Percentiles rank a stretch among this genome's conserved stretches.
Conservation (phyloP, 2,888 invertebrate genomes). For the Beris morrisii region DNA sequence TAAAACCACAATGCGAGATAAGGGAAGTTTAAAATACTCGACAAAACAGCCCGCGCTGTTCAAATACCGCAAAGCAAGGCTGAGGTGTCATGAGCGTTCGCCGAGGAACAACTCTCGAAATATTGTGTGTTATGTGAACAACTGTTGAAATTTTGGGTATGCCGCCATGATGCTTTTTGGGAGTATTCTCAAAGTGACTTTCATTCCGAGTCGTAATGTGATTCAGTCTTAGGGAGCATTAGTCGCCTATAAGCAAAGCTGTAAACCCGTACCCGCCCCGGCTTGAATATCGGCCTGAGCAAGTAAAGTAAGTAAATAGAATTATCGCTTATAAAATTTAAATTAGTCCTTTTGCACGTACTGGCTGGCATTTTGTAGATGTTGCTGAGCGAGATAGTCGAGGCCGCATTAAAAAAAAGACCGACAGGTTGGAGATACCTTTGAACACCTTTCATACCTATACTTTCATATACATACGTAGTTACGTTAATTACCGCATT, state of each 20-base stretch:
- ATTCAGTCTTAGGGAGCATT: too few species aligned
- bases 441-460: not conserved
- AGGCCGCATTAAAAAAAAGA: constrained; percentile 15
- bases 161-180: too few species aligned
- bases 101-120: not conserved
- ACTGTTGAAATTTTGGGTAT: too few species aligned
- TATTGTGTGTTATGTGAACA: too few species aligned
- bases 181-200: too few species aligned
- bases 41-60: constrained; percentile 21
- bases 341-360: constrained; percentile 18
- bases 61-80: constrained; percentile 30
- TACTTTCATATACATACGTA: constrained; percentile 12
- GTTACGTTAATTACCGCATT: constrained; percentile 8
- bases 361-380: not conserved
- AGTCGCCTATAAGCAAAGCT: too few species aligned
- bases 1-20: constrained; percentile 17
- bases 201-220: too few species aligned
- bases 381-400: constrained; percentile 13
- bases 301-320: constrained; percentile 27
- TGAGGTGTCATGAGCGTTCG: constrained; percentile 1
- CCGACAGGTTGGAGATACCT: constrained; percentile 11
- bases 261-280: not conserved
- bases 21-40: constrained; percentile 32
- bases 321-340: constrained; percentile 30
- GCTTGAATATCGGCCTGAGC: not conserved